Base-by-base conservation (phyloP, 1,140 invertebrate genomes). In the Zaprionus camerounensis region DNA sequence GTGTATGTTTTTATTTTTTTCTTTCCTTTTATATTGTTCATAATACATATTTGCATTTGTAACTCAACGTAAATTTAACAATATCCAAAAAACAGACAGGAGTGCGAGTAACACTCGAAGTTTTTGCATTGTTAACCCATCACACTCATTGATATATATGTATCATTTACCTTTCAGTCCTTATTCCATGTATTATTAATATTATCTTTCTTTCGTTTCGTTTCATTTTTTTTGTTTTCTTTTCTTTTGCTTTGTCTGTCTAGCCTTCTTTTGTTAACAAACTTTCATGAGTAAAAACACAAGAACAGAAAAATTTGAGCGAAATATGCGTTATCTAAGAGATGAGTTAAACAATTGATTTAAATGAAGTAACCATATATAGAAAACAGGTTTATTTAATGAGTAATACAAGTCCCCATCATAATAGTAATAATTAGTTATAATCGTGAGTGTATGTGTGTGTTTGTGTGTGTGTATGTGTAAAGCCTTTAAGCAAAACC, bases 11-110 rank as follows among this genome's bases (percentile, higher is more conserved):
- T 46, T 26, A 31, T 82, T 53, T 65, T 28, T 5, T 28, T 5
- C 22, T 49, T 64, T 24, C 3, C 34, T 34, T 61, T 74, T 15
- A 74, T 79, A 70, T 79, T 79, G 74, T 76, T 75, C 59, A 44
- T 76, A 59, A 61, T 51, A 62, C 31, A 24, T 71, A 36, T 65
- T 36, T 80, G 71, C 77, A 69, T 79, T 80, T 51, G 46, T 51
- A 51, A 51, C 46, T 24, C 46, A 87, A 88, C 85, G 88, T 84
- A 90, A 90, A 90, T 80, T 84, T 90, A 88, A 88, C 84, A 88
- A 90, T 88, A 90, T 87, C 71, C 68, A 90, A 88, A 90, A 88
- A 88, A 88, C 84, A 88, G 81, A 78, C 82, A 78, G 84, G 78
- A 88, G 78, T 70, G 69, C 36, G 46, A 46, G n/a, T 80, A 71